Percentiles rank a stretch among this genome's conserved stretches.
These are phyloP conservation scores for Pachyrhynchus sulphureomaculatus DNA, from an alignment of 1,140 invertebrate genomes.

Conservation along the genomic window DNA sequence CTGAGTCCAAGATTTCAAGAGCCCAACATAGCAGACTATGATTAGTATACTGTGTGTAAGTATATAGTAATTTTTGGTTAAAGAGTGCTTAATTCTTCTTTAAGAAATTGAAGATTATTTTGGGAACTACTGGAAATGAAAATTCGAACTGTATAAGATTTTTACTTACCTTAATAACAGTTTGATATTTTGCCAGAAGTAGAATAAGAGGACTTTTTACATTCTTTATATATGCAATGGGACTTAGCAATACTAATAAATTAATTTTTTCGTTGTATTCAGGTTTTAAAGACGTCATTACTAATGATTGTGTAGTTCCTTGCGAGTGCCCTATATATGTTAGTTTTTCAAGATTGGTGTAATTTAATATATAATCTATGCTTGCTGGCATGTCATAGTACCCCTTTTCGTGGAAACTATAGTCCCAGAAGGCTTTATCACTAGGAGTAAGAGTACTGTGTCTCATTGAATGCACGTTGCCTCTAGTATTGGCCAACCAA, in stretches of 20 bases:
- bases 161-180: conserved; percentile 14
- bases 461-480: conserved; percentile 13
- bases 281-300: conserved; percentile 55
- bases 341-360: conserved; percentile 54
- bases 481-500: conserved; percentile 65
- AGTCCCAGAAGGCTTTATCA: conserved; percentile 16
- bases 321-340: conserved; percentile 60
- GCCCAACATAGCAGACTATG: too few species aligned
- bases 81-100: too few species aligned
- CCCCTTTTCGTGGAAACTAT: conserved; percentile 71
- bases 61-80: too few species aligned
- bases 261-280: conserved; percentile 60
- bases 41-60: too few species aligned
- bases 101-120: too few species aligned
- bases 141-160: too few species aligned
- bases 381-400: conserved; percentile 63
- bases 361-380: conserved; percentile 60
- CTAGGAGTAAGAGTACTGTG: conserved; percentile 15
- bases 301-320: conserved; percentile 60
- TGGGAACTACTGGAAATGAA: too few species aligned
- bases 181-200: conserved; percentile 1
- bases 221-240: conserved; percentile 54
- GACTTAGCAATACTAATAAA: conserved; percentile 59
- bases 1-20: too few species aligned
- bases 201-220: conserved; percentile 13